Evolutionary conservation across 2,113 vertebrate genomes (phyloP).

Genomic region (Redunca redunca): DNA sequence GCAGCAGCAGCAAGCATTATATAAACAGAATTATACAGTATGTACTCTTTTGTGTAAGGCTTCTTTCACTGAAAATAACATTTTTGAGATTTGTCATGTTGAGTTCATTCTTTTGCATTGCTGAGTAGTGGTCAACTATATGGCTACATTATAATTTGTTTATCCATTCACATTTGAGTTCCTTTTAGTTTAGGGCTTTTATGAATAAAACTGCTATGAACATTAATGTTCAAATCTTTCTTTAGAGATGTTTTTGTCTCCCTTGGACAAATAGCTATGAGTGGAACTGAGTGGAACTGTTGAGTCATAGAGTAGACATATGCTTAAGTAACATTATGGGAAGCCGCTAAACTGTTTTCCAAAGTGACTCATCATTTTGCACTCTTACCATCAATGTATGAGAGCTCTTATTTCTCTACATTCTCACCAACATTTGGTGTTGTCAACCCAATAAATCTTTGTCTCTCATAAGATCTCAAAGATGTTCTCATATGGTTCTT

Average conservation of each 20-base stretch:
- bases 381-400: background rate
- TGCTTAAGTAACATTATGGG: background rate
- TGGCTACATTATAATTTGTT: background rate
- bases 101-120: background rate
- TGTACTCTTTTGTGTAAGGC: background rate
- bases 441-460: background rate
- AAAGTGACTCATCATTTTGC: background rate
- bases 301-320: background rate
- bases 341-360: background rate
- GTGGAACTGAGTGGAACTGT: background rate
- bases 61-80: background rate
- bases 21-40: background rate
- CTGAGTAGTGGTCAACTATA: background rate
- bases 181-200: background rate
- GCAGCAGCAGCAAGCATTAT: background rate
- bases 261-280: background rate
- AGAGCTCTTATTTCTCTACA: background rate
- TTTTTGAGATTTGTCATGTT: background rate
- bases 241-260: background rate
- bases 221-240: background rate
- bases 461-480: background rate
- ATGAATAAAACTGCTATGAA: background rate
- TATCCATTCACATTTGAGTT: background rate
- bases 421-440: background rate
- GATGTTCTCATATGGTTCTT: background rate